phyloP scores from a whole-genome alignment of 2,888 invertebrate species.

The Drosophila aldrichi region DNA sequence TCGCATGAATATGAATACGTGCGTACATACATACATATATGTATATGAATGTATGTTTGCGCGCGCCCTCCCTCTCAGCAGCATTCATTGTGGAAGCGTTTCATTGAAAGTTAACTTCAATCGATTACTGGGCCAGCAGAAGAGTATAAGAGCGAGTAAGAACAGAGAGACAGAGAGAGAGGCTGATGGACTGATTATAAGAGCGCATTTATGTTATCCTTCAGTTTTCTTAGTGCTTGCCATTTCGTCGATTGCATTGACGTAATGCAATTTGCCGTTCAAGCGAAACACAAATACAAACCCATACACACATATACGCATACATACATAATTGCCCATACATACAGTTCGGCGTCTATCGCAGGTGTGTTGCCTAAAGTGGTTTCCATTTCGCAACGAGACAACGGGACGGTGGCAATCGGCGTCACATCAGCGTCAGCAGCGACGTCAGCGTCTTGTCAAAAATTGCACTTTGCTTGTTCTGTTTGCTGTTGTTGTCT shows the following conservation, averaged over 20 bases:
- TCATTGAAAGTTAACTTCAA: constrained; percentile 38
- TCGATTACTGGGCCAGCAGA: constrained; percentile 59
- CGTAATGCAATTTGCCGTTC: constrained; percentile 58
- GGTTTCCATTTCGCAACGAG: constrained; percentile 71
- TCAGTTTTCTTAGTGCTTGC: constrained; percentile 40
- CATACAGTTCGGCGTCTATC: constrained; percentile 44
- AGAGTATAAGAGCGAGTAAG: constrained; percentile 1
- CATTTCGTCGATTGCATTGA: constrained; percentile 65
- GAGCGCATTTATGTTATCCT: constrained; percentile 49
- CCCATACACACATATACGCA: constrained; percentile 12
- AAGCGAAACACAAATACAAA: constrained; percentile 31
- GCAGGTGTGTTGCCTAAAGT: constrained; percentile 74
- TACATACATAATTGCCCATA: constrained; percentile 20
- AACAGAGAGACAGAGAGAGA: not conserved
- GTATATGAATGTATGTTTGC: too few relatives aligned
- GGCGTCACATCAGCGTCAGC: constrained; percentile 56
- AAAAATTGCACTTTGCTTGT: constrained; percentile 56
- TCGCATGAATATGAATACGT: too few relatives aligned
- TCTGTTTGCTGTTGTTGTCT: constrained; percentile 18
- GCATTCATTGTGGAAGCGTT: constrained; percentile 30
- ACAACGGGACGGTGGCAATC: constrained; percentile 17
- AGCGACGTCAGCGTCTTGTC: constrained; percentile 49
- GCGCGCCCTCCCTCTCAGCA: not conserved
- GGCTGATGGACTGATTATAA: not conserved
- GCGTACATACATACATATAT: too few relatives aligned